phyloP scores from a whole-genome alignment of 2,113 vertebrate genomes.

The Labeo catla region DNA sequence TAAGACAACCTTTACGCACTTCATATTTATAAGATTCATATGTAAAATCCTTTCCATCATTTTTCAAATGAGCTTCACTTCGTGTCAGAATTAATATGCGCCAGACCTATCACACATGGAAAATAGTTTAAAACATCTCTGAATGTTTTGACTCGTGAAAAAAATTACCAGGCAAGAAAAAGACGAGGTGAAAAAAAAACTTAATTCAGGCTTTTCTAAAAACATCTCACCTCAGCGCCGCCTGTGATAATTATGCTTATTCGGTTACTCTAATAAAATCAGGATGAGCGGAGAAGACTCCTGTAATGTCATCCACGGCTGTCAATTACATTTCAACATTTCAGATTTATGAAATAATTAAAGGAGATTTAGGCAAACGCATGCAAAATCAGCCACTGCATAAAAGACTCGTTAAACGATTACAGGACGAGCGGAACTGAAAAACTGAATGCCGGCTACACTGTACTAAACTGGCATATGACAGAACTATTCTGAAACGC shows the following conservation, averaged over 20 bases:
- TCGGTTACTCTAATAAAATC: constrained; percentile 1
- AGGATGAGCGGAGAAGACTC: neutral
- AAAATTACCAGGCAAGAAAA: neutral
- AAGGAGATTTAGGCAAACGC: neutral
- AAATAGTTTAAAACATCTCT: neutral
- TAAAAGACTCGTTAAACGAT: neutral
- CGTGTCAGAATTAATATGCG: neutral
- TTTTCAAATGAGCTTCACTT: neutral
- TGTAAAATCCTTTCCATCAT: neutral
- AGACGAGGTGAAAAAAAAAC: neutral
- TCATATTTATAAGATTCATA: neutral
- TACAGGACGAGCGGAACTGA: neutral
- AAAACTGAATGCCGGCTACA: neutral
- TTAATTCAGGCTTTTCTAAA: neutral
- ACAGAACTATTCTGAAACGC: neutral
- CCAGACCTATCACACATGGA: neutral
- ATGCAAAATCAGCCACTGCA: neutral
- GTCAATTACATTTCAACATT: neutral
- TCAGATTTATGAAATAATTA: constrained; percentile 25
- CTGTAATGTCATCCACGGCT: constrained; percentile 7
- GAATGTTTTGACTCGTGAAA: neutral
- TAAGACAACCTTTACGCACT: neutral
- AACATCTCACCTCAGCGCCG: neutral
- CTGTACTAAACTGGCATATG: neutral
- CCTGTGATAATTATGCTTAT: neutral